A percentile compares a stretch with the other conserved stretches of the same genome.
These are phyloP conservation scores for Gadus chalcogrammus DNA, from an alignment of 2,113 vertebrate species.

Conservation along the genomic window DNA sequence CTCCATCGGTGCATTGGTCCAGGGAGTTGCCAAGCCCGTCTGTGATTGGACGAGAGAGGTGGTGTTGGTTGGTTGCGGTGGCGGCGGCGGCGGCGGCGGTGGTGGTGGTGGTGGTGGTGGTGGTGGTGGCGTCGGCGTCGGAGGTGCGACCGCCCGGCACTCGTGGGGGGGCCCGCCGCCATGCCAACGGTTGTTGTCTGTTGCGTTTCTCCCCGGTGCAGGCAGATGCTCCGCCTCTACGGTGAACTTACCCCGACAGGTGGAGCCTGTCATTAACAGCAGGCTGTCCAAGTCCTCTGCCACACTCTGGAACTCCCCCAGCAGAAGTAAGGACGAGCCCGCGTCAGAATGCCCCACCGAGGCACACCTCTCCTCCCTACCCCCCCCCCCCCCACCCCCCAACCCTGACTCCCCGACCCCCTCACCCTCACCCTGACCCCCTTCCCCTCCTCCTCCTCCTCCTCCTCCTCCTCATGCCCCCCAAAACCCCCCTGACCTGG, in stretches of 20 bases:
- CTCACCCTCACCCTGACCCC: conserved; percentile 15
- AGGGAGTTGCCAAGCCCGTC: not conserved
- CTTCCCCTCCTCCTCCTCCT: conserved; percentile 32
- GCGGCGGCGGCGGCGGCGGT: not conserved
- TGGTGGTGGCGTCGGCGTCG: not conserved
- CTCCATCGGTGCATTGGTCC: not conserved
- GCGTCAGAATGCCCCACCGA: conserved; percentile 60
- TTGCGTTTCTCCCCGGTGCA: conserved; percentile 88
- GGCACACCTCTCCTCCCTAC: conserved; percentile 19
- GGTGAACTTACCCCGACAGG: conserved; percentile 94
- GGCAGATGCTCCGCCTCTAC: conserved; percentile 96
- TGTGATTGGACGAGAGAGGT: too few species aligned
- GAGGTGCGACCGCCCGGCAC: too few species aligned
- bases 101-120: not conserved
- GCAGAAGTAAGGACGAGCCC: conserved; percentile 90
- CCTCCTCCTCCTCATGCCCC: not conserved
- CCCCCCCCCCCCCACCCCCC: conserved; percentile 33
- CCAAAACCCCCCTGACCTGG: conserved; percentile 31
- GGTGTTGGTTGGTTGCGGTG: too few species aligned
- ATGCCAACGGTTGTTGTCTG: conserved; percentile 73
- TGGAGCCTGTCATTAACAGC: conserved; percentile 97
- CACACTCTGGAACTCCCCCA: conserved; percentile 98
- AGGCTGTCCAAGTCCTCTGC: conserved; percentile 97
- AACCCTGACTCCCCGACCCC: too few species aligned
- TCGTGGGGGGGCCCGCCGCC: conserved; percentile 13